phyloP scores from a whole-genome alignment of 2,888 invertebrate species.

The Nomada hirtipes region DNA sequence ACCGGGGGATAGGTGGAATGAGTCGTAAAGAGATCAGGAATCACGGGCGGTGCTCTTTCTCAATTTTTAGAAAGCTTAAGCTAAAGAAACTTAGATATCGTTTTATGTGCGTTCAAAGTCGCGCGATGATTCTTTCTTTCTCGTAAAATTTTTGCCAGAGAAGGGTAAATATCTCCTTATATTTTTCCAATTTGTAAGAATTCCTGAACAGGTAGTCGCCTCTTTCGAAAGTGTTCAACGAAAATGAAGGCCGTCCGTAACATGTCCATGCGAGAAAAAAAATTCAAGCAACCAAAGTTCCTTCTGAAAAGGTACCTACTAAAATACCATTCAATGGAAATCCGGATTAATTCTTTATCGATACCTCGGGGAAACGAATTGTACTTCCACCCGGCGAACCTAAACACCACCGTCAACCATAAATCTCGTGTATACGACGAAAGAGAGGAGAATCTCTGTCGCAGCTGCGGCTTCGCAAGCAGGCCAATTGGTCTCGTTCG shows the following conservation, averaged over 20 bases:
- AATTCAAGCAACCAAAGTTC: too few species aligned
- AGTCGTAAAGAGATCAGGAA: conserved; percentile 16
- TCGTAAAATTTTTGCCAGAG: background rate
- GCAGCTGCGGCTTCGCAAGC: background rate
- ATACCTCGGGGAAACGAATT: background rate
- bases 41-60: background rate
- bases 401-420: background rate
- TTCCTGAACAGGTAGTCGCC: too few species aligned
- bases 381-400: too few species aligned
- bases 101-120: background rate
- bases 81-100: background rate
- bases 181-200: too few species aligned
- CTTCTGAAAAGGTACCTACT: too few species aligned
- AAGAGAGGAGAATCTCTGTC: background rate
- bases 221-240: background rate
- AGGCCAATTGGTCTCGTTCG: background rate
- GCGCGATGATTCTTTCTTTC: background rate
- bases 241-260: background rate
- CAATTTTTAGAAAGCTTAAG: conserved; percentile 1
- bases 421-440: background rate
- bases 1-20: conserved; percentile 16
- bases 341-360: background rate
- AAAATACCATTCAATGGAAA: too few species aligned
- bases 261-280: too few species aligned
- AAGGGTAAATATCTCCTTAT: conserved; percentile 1